Evolutionary conservation across 2,888 invertebrate genomes (phyloP), one percentile per base, ranked within the genome.

Genomic region (Hyposoter didymator): DNA sequence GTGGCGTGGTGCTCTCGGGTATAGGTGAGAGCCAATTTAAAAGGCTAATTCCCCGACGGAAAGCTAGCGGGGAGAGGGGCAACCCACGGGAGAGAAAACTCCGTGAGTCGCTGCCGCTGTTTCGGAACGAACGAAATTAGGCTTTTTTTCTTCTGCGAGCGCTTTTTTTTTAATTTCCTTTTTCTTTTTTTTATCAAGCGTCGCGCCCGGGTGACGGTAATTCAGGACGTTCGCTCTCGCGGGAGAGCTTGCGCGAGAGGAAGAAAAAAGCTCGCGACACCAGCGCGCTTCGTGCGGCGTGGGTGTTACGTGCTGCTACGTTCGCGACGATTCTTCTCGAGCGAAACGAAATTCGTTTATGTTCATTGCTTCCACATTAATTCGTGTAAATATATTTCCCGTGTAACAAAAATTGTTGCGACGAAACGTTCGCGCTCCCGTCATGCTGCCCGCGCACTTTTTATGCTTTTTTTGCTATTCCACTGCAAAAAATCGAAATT

Each of bases 21-120:
- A 89, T 91, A 90, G 90, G 91, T 90, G 90, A 90, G 91, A 92
- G 90, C 88, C 93, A 93, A 93, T 93, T 93, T 93, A 93, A 93
- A 93, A 93, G 93, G 92, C 92, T 93, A 93, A 93, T 93, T 93
- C 91, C 88, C 90, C 88, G 89, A 88, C 90, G 89, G 89, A 89
- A 90, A 88, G 89, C 89, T 89, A 28, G 85, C 88, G 90, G 88
- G 64, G 81, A 80, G 72, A 78, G 75, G 66, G 78, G 62, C 47
- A 70, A 72, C 55, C 64, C 78, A 39, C 66, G 62, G 74, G 69
- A 73, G 76, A 55, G 55, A 78, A 82, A 72, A 70, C 72, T 43
- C 80, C 78, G 73, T 52, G 78, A 49, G 55, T 78, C 17, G 70
- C 69, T 73, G 85, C 62, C 64, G 82, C 73, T 73, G 79, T 85